Conservation (phyloP, 1,140 invertebrate genomes). For the Papilio dardanus region DNA sequence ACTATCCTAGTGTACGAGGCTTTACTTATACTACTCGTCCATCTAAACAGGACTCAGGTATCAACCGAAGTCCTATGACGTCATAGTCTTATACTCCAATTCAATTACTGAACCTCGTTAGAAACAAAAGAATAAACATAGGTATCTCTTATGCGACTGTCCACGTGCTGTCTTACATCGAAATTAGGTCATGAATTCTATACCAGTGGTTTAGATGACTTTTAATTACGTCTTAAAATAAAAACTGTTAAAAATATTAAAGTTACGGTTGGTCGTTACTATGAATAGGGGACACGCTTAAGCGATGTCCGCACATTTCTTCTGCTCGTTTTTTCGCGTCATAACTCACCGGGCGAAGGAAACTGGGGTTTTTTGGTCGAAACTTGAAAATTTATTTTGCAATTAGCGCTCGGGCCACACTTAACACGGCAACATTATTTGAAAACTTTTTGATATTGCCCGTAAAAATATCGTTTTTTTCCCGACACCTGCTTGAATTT, state of each 20-base stretch:
- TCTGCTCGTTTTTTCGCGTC: conserved; percentile 46
- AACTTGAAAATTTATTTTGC: conserved; percentile 65
- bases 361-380: conserved; percentile 53
- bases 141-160: background rate
- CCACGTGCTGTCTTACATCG: no score
- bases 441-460: conserved; percentile 60
- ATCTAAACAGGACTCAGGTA: background rate
- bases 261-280: conserved; percentile 5
- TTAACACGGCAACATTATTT: conserved; percentile 58
- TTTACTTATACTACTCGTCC: no score
- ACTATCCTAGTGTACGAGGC: no score
- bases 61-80: background rate
- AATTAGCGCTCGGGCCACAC: conserved; percentile 55
- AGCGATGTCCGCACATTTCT: conserved; percentile 28
- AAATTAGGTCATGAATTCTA: no score
- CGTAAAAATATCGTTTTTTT: conserved; percentile 58
- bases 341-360: conserved; percentile 48
- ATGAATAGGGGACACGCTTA: conserved; percentile 31
- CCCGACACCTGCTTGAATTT: conserved; percentile 55
- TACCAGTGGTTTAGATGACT: no score
- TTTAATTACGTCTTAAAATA: no score
- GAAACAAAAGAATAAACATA: no score
- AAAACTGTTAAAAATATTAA: background rate
- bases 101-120: no score
- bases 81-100: background rate